These are phyloP conservation scores for Enteromius thamalakanensis DNA, from an alignment of 2,797 vertebrate genomes.

Conservation along the genomic window DNA sequence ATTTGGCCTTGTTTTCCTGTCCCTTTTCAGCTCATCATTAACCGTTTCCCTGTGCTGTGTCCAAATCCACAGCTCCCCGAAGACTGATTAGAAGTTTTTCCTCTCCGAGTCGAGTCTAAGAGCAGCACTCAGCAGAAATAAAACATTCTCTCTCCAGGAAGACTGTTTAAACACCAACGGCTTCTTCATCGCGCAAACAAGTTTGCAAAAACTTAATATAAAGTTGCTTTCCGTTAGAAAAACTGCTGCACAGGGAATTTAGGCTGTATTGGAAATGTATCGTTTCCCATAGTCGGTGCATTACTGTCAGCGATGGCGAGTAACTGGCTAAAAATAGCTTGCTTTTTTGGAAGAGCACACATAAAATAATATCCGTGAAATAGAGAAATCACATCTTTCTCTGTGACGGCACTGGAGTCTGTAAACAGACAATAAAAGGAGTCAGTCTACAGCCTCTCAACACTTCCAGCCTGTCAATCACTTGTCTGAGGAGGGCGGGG, in stretches of 20 bases:
- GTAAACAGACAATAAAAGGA: neutral
- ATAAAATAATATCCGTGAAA: slow-evolving; percentile 24
- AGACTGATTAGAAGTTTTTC: slow-evolving; percentile 55
- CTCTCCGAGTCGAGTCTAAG: slow-evolving; percentile 26
- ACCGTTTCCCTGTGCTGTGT: slow-evolving; percentile 41
- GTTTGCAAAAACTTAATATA: slow-evolving; percentile 1
- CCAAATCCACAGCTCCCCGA: slow-evolving; percentile 42
- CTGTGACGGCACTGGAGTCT: neutral
- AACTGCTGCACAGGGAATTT: neutral
- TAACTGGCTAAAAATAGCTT: slow-evolving; percentile 23
- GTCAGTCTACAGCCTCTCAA: neutral
- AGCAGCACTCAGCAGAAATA: slow-evolving; percentile 47
- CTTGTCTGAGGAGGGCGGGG: neutral
- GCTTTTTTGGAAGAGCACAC: neutral
- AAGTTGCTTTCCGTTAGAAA: neutral
- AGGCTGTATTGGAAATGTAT: neutral
- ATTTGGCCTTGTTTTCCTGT: slow-evolving; percentile 26
- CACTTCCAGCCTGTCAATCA: neutral
- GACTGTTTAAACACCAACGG: slow-evolving; percentile 30
- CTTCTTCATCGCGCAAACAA: neutral
- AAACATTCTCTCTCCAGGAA: slow-evolving; percentile 14
- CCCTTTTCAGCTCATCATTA: slow-evolving; percentile 43
- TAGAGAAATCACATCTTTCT: slow-evolving; percentile 30
- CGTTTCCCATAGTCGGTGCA: neutral
- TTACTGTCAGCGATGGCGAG: slow-evolving; percentile 7